phyloP scores from a whole-genome alignment of 1,140 invertebrate species.

The Acromyrmex echinatior region DNA sequence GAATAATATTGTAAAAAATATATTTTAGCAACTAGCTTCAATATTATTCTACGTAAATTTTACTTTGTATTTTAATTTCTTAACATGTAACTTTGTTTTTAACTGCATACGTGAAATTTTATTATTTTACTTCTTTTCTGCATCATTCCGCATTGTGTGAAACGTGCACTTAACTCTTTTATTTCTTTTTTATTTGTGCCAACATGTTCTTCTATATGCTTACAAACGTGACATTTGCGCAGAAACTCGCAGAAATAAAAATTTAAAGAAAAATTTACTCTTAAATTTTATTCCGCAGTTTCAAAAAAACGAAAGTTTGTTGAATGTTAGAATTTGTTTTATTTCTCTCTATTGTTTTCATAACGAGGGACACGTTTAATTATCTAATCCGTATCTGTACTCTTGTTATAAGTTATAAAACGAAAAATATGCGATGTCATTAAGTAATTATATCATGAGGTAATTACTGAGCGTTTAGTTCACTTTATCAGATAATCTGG shows the following conservation, averaged over 20 bases:
- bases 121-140: neutral
- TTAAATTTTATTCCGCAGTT: constrained; percentile 28
- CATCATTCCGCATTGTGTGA: neutral
- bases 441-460: constrained; percentile 1
- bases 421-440: neutral
- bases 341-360: neutral
- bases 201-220: constrained; percentile 11
- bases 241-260: constrained; percentile 10
- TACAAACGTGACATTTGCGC: neutral
- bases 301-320: constrained; percentile 1
- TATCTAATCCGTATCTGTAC: constrained; percentile 3
- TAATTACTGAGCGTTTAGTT: constrained; percentile 32
- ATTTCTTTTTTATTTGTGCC: constrained; percentile 20
- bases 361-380: neutral
- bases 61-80: constrained; percentile 6
- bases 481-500: constrained; percentile 44
- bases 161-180: constrained; percentile 6
- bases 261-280: constrained; percentile 5
- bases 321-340: neutral
- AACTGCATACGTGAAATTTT: neutral
- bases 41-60: neutral
- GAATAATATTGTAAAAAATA: no score
- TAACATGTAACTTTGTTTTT: neutral
- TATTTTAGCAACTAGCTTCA: no score
- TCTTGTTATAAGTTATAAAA: neutral